Evolutionary conservation across 1,140 invertebrate genomes (phyloP).

Genomic region (Onthophagus taurus): DNA sequence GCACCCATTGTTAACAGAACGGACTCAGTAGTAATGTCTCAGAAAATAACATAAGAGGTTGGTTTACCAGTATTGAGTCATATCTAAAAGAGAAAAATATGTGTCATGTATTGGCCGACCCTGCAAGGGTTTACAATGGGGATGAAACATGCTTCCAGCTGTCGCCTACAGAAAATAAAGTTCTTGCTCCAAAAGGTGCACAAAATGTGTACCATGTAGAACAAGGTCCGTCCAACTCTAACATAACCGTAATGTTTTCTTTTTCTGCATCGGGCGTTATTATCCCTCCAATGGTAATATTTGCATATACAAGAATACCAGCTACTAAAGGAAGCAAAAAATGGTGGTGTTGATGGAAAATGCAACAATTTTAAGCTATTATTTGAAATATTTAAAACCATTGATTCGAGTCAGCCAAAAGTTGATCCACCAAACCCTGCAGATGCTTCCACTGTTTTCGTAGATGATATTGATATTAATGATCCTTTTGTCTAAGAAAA

Average conservation of each 20-base stretch:
- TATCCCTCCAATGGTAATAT: conserved; percentile 33
- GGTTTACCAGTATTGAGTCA: conserved; percentile 25
- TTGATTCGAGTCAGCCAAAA: background rate
- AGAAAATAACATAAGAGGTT: conserved; percentile 21
- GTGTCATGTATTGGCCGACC: conserved; percentile 24
- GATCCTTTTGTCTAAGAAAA: background rate
- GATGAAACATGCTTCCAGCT: conserved; percentile 36
- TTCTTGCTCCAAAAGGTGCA: conserved; percentile 27
- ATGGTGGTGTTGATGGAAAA: conserved; percentile 4
- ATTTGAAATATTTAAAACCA: background rate
- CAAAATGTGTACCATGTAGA: conserved; percentile 24
- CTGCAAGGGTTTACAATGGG: conserved; percentile 33
- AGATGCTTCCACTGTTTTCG: background rate
- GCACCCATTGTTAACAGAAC: conserved; percentile 24
- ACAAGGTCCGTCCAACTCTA: conserved; percentile 17
- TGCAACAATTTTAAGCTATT: conserved; percentile 4
- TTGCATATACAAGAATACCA: conserved; percentile 27
- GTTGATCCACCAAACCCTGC: background rate
- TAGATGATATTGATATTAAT: background rate
- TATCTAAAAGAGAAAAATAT: conserved; percentile 27
- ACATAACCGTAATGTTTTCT: conserved; percentile 27
- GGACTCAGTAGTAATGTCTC: conserved; percentile 15
- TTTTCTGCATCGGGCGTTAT: conserved; percentile 27
- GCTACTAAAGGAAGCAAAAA: background rate
- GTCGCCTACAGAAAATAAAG: conserved; percentile 26